Evolutionary conservation across 30 jellyfish, hydroid and myxozoan species (phyloP), one percentile per base, ranked within the genome.

Genomic region (Aurelia coerulea): DNA sequence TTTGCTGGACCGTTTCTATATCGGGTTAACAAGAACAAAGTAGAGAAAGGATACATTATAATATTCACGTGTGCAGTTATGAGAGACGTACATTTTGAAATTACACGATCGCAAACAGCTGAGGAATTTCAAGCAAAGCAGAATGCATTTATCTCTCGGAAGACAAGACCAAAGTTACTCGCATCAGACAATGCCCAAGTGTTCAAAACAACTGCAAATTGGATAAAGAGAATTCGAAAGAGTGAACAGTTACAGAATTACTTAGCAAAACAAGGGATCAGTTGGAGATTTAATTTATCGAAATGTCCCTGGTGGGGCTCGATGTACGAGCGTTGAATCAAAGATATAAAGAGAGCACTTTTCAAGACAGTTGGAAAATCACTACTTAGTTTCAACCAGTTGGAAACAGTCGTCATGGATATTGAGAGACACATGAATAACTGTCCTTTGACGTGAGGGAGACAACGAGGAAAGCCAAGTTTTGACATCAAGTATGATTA

Each of bases 391-490:
- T 78, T 78, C 62, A 81, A 59, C 16, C 77, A 78, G 67, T 35
- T 78, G 3, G 80, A 29, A 74, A 14, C 85, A 12, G 72, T 74
- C 11, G 53, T 74, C 52, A 74, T 74, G 73, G 85, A 74, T 51
- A 74, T 74, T 14, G 85, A 74, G 72, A 49, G 85, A 49, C 72
- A 74, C 72, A 10, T 74, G 23, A 74, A 74, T 13, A 74, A 74
- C 14, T 11, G 68, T 18, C 89, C 80, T 58, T 62, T 79, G 65
- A 63, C 89, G 46, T 62, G 90, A 80, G 39, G 49, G 76, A 46
- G 90, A 80, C 14, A 50, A 37, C 41, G 90, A 81, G 73, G 90
- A 80, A 81, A 81, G 82, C n/a, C 66, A 17, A 70, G 90, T 65
- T 50, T 73, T 64, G 73, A 80, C 81, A 50, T 82, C 90, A 42